phyloP scores from a whole-genome alignment of 2,888 invertebrate genomes.

The Heliconius sara region DNA sequence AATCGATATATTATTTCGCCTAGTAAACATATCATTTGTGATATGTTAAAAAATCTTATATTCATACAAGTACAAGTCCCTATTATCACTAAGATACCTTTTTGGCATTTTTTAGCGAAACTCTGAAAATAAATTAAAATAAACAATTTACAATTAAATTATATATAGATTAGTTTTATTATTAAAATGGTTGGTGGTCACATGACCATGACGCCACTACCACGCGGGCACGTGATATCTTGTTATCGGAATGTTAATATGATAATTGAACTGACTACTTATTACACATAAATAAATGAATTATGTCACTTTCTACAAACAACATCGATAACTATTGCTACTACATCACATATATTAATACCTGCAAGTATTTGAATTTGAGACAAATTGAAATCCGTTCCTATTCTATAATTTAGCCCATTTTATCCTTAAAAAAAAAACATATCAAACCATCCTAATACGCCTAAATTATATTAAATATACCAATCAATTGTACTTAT shows the following conservation, averaged over 20 bases:
- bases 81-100: neutral
- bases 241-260: slow-evolving; percentile 34
- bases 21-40: slow-evolving; percentile 35
- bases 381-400: neutral
- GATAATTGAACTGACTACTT: slow-evolving; percentile 31
- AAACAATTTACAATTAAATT: neutral
- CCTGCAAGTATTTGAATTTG: slow-evolving; percentile 6
- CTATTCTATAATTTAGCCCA: neutral
- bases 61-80: neutral
- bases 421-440: neutral
- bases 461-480: neutral
- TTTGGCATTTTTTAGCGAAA: neutral
- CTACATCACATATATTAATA: slow-evolving; percentile 16
- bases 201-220: slow-evolving; percentile 10
- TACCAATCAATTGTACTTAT: slow-evolving; percentile 1
- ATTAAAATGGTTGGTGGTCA: slow-evolving; percentile 1
- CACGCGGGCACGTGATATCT: slow-evolving; percentile 9
- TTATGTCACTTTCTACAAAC: slow-evolving; percentile 13
- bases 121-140: neutral
- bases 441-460: neutral
- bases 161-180: neutral
- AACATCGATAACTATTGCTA: slow-evolving; percentile 24
- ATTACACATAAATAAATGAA: neutral
- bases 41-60: slow-evolving; percentile 24
- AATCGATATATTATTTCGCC: slow-evolving; percentile 20